phyloP scores from a whole-genome alignment of 2,888 invertebrate genomes.

The Gryllus longicercus region DNA sequence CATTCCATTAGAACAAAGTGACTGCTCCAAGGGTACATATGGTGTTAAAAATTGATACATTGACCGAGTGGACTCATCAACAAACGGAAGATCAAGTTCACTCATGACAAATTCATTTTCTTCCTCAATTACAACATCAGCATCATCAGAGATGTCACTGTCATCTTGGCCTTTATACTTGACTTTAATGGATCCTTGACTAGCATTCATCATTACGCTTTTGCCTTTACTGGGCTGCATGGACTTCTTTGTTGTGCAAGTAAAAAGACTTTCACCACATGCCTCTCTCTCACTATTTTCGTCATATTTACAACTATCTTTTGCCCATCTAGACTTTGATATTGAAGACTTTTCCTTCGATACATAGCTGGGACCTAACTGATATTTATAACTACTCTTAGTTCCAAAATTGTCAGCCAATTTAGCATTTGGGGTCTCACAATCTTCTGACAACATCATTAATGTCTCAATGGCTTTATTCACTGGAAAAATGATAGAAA shows the following conservation, averaged over 20 bases:
- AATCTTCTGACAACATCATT: slow-evolving; percentile 29
- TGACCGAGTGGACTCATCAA: background rate
- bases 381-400: background rate
- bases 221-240: background rate
- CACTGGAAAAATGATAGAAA: slow-evolving; percentile 25
- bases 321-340: background rate
- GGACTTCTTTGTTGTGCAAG: background rate
- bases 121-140: slow-evolving; percentile 35
- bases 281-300: too few species aligned
- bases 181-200: slow-evolving; percentile 27
- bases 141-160: slow-evolving; percentile 30
- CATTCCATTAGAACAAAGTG: background rate
- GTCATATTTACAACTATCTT: too few species aligned
- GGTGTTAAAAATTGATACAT: slow-evolving; percentile 12
- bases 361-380: too few species aligned
- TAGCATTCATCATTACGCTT: background rate
- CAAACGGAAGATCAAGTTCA: background rate
- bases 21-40: background rate
- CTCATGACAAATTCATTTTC: slow-evolving; percentile 32
- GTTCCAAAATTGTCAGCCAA: background rate
- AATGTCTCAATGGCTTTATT: slow-evolving; percentile 30
- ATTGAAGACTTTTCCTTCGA: background rate
- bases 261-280: background rate
- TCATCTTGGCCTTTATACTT: slow-evolving; percentile 28
- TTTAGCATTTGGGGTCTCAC: background rate